These are phyloP conservation scores for Ferrisia virgata DNA, from an alignment of 2,888 invertebrate species.

Conservation along the genomic window DNA sequence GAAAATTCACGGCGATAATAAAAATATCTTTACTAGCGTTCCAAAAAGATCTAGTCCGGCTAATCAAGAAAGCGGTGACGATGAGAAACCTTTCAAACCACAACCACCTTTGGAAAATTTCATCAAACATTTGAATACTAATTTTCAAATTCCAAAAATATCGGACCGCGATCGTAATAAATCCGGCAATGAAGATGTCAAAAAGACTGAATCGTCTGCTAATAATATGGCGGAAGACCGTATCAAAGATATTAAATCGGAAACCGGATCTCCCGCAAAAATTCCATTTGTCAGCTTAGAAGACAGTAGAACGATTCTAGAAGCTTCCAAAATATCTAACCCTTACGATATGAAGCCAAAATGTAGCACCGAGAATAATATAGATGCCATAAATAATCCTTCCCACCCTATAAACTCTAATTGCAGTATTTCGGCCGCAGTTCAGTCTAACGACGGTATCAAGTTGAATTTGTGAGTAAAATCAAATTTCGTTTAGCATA, in stretches of 20 bases:
- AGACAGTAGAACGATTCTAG: background rate
- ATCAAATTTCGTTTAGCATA: background rate
- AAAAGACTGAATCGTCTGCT: background rate
- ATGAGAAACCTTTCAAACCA: background rate
- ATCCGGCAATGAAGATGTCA: background rate
- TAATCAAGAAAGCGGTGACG: slow-evolving; percentile 20
- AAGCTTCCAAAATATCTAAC: background rate
- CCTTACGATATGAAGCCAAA: slow-evolving; percentile 4
- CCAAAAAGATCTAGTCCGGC: slow-evolving; percentile 34
- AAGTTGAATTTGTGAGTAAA: slow-evolving; percentile 40
- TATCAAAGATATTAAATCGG: background rate
- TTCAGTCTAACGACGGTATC: slow-evolving; percentile 35
- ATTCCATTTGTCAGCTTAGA: background rate
- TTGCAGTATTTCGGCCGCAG: slow-evolving; percentile 33
- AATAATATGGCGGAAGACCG: background rate
- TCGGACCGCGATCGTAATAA: slow-evolving; percentile 37
- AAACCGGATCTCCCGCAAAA: background rate
- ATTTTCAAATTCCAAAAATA: slow-evolving; percentile 36
- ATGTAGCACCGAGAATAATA: background rate
- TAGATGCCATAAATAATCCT: background rate
- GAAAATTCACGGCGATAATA: background rate
- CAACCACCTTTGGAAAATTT: background rate
- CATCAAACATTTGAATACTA: background rate
- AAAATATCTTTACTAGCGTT: background rate
- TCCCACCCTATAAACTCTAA: slow-evolving; percentile 15